Conservation (phyloP, 2,113 vertebrate genomes). For the Globicephala melas region DNA sequence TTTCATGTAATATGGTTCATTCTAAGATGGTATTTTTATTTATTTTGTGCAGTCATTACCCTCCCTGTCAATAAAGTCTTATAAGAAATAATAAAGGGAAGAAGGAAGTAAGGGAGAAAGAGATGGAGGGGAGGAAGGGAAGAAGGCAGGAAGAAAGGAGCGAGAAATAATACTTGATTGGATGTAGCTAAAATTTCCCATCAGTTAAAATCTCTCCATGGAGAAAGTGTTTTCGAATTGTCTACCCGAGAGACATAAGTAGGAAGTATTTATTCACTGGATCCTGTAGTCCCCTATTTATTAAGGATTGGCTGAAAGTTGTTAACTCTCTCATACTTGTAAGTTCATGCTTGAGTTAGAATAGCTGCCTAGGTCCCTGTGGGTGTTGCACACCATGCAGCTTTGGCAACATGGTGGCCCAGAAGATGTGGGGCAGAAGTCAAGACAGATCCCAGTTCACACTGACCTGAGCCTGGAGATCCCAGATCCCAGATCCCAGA, state of each 20-base stretch:
- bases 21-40: neutral
- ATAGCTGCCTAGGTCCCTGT: neutral
- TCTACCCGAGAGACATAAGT: neutral
- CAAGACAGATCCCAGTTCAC: neutral
- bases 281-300: neutral
- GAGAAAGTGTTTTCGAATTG: neutral
- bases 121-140: neutral
- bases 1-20: neutral
- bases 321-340: neutral
- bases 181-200: neutral
- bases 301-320: neutral
- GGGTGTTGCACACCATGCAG: neutral
- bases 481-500: too few relatives aligned
- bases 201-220: neutral
- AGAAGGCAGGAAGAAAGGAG: fast-evolving
- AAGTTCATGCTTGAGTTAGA: neutral
- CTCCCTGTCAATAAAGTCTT: neutral
- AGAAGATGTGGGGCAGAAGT: neutral
- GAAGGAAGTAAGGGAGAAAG: neutral
- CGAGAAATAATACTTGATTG: neutral
- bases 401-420: neutral
- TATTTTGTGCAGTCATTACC: neutral
- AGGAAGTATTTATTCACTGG: neutral
- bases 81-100: neutral
- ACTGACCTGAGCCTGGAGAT: neutral